These are phyloP conservation scores for Promerops cafer DNA, from an alignment of 2,113 vertebrate genomes.

Conservation along the genomic window DNA sequence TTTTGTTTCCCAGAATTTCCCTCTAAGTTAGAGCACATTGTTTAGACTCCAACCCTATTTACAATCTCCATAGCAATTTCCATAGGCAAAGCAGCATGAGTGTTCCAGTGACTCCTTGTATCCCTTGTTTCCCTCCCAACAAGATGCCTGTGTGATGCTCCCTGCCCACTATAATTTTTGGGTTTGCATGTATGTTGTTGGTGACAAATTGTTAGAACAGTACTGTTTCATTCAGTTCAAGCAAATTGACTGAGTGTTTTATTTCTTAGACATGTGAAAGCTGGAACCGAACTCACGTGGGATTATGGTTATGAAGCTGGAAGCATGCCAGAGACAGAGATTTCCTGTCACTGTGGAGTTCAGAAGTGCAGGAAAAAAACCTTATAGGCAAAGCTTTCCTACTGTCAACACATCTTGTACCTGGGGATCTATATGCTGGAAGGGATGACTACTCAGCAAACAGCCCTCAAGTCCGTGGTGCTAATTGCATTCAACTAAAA, in stretches of 20 bases:
- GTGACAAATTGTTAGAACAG: background rate
- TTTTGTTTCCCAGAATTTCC: background rate
- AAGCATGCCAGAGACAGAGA: conserved; percentile 71
- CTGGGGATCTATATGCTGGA: background rate
- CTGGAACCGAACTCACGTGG: conserved; percentile 91
- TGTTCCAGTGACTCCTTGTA: background rate
- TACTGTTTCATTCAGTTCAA: background rate
- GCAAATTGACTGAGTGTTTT: conserved; percentile 3
- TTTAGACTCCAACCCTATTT: background rate
- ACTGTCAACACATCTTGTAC: background rate
- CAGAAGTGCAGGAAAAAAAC: conserved; percentile 76
- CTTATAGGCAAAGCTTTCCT: conserved; percentile 27
- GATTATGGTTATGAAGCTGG: conserved; percentile 77
- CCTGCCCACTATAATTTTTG: background rate
- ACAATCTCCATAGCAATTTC: background rate
- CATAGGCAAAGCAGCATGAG: background rate
- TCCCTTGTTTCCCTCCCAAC: background rate
- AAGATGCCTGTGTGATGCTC: background rate
- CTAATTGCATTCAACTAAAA: conserved; percentile 9
- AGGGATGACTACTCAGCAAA: background rate
- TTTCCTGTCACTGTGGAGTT: conserved; percentile 79
- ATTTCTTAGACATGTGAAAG: conserved; percentile 79
- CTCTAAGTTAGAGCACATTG: background rate
- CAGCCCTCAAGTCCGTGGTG: background rate
- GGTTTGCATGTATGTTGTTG: background rate